These are phyloP conservation scores for Vulpes ferrilata DNA, from an alignment of 2,113 vertebrate genomes.

Conservation along the genomic window DNA sequence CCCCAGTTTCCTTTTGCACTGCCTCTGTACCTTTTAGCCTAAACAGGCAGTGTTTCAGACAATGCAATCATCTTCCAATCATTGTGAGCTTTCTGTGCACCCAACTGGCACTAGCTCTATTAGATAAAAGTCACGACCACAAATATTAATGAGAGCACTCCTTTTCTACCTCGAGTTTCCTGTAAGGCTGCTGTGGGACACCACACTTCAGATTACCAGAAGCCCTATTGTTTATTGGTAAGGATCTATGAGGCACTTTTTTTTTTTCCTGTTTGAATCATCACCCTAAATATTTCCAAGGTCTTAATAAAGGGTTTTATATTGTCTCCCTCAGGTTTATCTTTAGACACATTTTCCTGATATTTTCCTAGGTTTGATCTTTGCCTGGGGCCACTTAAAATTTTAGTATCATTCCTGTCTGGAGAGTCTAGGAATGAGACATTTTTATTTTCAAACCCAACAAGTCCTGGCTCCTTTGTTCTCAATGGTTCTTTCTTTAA, in stretches of 20 bases:
- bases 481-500: not conserved
- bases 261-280: not conserved
- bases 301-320: conserved; percentile 25
- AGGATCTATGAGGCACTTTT: not conserved
- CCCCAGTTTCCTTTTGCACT: not conserved
- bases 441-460: conserved; percentile 58
- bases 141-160: not conserved
- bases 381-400: conserved; percentile 56
- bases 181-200: not conserved
- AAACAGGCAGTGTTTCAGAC: not conserved
- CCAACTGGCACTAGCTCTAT: not conserved
- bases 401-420: conserved; percentile 30
- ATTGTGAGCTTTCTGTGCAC: not conserved
- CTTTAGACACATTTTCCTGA: conserved; percentile 7
- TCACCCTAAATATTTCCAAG: not conserved
- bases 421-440: conserved; percentile 30
- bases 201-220: not conserved
- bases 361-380: conserved; percentile 28
- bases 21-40: not conserved
- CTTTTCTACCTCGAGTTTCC: not conserved
- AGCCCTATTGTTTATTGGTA: not conserved
- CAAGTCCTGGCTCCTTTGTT: not conserved
- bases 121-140: not conserved
- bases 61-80: not conserved
- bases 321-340: not conserved